Percentiles rank a stretch among this genome's conserved stretches.
These are phyloP conservation scores for Drosophila asahinai DNA, from an alignment of 1,140 invertebrate genomes.

Conservation along the genomic window DNA sequence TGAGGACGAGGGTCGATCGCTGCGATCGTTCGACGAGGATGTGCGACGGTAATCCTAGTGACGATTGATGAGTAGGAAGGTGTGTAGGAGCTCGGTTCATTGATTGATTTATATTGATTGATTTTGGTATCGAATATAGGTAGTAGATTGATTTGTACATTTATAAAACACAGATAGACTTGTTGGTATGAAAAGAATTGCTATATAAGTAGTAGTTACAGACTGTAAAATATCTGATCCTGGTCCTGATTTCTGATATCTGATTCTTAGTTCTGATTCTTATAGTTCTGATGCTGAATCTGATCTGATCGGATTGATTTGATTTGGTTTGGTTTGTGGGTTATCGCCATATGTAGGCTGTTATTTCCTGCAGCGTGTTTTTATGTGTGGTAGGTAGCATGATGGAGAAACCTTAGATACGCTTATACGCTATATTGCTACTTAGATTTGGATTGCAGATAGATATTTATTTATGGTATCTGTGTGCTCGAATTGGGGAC, in stretches of 20 bases:
- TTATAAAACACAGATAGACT: constrained; percentile 56
- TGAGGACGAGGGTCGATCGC: constrained; percentile 76
- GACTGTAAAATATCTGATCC: constrained; percentile 27
- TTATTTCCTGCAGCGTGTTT: constrained; percentile 67
- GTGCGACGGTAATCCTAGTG: constrained; percentile 84
- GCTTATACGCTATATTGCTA: constrained; percentile 55
- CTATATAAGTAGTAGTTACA: constrained; percentile 49
- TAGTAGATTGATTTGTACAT: constrained; percentile 57
- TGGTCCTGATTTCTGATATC: constrained; percentile 20
- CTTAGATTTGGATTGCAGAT: constrained; percentile 49
- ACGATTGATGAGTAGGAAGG: constrained; percentile 84
- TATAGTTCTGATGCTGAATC: constrained; percentile 18
- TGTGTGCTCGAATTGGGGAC: constrained; percentile 50
- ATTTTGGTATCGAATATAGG: constrained; percentile 63
- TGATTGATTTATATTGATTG: constrained; percentile 45
- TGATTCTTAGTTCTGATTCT: constrained; percentile 7
- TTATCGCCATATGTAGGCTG: constrained; percentile 65
- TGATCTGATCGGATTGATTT: constrained; percentile 40
- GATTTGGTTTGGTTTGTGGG: constrained; percentile 30
- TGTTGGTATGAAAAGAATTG: constrained; percentile 68
- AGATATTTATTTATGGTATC: constrained; percentile 31
- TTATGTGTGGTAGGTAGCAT: constrained; percentile 67
- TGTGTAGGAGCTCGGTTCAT: constrained; percentile 78
- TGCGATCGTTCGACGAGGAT: constrained; percentile 76
- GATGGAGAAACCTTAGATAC: constrained; percentile 65